Percentiles rank a stretch among this genome's conserved stretches.
Evolutionary conservation across 2,888 invertebrate species (phyloP).

Genomic region (Cerceris rybyensis): DNA sequence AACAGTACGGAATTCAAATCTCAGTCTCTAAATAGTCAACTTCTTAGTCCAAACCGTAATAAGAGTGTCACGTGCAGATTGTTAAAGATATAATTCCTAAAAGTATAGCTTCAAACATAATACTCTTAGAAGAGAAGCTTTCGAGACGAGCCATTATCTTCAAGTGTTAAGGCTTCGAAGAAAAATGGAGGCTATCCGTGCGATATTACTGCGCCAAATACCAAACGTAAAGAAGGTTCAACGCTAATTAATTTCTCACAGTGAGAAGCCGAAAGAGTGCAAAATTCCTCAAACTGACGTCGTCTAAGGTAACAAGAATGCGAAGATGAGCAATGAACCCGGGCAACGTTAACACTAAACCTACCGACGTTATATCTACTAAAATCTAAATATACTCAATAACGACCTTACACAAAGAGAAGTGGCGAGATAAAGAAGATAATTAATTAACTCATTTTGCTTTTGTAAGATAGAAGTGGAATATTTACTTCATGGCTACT

Average conservation of each 20-base stretch:
- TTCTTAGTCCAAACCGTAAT: not conserved
- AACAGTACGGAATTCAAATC: not conserved
- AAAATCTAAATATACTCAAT: too few species aligned
- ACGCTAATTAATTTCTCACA: slow-evolving; percentile 11
- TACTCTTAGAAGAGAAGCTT: slow-evolving; percentile 41
- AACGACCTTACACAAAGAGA: too few species aligned
- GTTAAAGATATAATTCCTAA: too few species aligned
- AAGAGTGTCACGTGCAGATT: too few species aligned
- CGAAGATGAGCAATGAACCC: slow-evolving; percentile 21
- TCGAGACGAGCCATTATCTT: slow-evolving; percentile 28
- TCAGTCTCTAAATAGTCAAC: not conserved
- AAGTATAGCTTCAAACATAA: slow-evolving; percentile 16
- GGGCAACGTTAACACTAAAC: too few species aligned
- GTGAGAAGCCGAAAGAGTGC: slow-evolving; percentile 41
- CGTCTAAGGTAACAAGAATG: slow-evolving; percentile 12
- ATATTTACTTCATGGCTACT: too few species aligned
- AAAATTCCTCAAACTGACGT: slow-evolving; percentile 32
- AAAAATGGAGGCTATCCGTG: slow-evolving; percentile 31
- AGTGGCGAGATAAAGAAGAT: too few species aligned
- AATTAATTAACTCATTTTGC: too few species aligned
- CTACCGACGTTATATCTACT: too few species aligned
- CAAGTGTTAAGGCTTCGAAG: slow-evolving; percentile 33
- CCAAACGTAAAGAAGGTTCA: slow-evolving; percentile 17
- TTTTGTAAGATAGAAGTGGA: too few species aligned
- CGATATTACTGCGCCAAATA: not conserved